Conservation (phyloP, 1,140 invertebrate genomes). For the Anastrepha obliqua region DNA sequence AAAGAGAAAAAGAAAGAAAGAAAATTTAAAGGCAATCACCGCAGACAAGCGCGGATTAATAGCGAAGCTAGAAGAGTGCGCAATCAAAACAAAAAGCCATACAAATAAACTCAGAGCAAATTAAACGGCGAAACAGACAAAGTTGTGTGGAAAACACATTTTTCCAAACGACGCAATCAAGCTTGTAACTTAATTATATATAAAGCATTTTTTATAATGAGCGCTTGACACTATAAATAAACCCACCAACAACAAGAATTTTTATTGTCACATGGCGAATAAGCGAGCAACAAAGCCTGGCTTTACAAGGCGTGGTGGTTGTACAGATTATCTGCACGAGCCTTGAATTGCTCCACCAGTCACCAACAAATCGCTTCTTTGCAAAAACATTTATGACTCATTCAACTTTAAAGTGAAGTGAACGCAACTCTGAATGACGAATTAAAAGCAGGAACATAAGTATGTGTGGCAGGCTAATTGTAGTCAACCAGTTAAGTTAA, state of each 20-base stretch:
- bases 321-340: conserved; percentile 26
- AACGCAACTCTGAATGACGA: neutral
- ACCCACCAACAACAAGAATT: neutral
- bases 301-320: conserved; percentile 4
- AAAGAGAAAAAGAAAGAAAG: neutral
- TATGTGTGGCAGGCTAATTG: neutral
- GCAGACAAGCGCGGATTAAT: neutral
- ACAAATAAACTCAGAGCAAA: neutral
- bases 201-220: neutral
- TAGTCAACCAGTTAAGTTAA: neutral
- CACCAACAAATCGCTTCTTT: neutral
- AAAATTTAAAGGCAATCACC: neutral
- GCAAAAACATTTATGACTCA: neutral
- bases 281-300: neutral
- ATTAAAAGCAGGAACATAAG: conserved; percentile 26
- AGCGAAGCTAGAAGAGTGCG: no score
- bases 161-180: neutral
- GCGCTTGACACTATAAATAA: neutral
- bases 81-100: neutral
- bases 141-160: neutral
- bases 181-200: neutral
- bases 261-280: no score
- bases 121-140: neutral
- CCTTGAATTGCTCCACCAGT: neutral
- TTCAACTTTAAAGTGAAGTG: neutral